phyloP scores from a whole-genome alignment of 2,797 vertebrate species.

The Cuniculus paca region DNA sequence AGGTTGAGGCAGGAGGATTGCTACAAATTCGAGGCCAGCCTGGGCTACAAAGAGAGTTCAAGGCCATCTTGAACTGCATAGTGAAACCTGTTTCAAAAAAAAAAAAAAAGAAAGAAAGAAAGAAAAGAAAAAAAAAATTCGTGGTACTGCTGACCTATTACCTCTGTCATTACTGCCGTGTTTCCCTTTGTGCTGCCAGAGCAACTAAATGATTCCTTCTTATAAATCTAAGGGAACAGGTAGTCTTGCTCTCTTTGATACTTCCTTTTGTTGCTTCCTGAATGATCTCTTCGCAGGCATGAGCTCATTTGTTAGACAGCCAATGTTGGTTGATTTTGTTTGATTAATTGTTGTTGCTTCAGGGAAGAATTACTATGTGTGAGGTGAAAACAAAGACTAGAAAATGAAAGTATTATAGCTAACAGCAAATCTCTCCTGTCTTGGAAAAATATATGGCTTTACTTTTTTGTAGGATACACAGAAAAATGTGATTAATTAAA shows the following conservation, averaged over 20 bases:
- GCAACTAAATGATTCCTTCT: neutral
- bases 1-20: neutral
- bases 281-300: neutral
- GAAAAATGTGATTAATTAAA: constrained; percentile 36
- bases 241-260: neutral
- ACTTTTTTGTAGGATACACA: neutral
- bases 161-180: neutral
- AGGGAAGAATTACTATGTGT: neutral
- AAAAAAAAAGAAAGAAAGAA: too few species aligned
- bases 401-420: neutral
- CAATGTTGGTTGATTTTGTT: constrained; percentile 34
- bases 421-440: neutral
- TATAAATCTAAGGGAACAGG: neutral
- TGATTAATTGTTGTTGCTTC: constrained; percentile 37
- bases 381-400: neutral
- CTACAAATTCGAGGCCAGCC: neutral
- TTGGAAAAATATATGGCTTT: constrained; percentile 6
- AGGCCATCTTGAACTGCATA: neutral
- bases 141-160: neutral
- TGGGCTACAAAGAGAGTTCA: neutral
- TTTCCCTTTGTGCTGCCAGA: neutral
- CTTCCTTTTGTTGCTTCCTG: neutral
- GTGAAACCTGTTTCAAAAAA: neutral
- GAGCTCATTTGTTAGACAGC: neutral
- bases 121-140: neutral